phyloP scores from a whole-genome alignment of 1,140 invertebrate species.

The Tetragnatha versicolor region DNA sequence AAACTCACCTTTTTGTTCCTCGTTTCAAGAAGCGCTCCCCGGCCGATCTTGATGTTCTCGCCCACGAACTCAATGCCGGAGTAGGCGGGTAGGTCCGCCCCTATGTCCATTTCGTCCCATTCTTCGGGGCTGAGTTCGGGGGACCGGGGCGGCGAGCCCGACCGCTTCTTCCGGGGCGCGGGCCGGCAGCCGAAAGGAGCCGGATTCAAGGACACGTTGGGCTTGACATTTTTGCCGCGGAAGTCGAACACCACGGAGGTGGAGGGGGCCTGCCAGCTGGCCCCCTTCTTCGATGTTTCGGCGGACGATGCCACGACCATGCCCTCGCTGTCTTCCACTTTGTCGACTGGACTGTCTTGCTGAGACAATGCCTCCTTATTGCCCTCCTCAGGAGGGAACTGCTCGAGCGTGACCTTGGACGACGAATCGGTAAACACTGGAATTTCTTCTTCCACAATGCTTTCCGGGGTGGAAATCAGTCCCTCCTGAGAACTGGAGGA shows the following conservation, averaged over 20 bases:
- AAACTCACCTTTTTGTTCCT: conserved; percentile 71
- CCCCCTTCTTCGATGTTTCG: conserved; percentile 5
- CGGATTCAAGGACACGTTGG: conserved; percentile 56
- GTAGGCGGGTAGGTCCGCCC: conserved; percentile 44
- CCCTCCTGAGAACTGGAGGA: background rate
- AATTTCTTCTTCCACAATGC: background rate
- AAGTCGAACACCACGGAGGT: conserved; percentile 58
- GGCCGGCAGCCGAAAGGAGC: conserved; percentile 56
- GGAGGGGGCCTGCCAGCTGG: conserved; percentile 39
- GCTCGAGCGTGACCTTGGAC: conserved; percentile 33
- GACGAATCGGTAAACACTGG: background rate
- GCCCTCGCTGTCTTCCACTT: conserved; percentile 14
- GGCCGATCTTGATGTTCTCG: conserved; percentile 88
- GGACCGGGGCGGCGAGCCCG: conserved; percentile 30
- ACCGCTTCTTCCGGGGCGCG: conserved; percentile 15
- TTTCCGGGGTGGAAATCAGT: background rate
- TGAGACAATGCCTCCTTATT: conserved; percentile 46
- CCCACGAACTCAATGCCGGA: conserved; percentile 84
- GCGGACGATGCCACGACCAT: conserved; percentile 26
- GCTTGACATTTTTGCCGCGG: conserved; percentile 58
- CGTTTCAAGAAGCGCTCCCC: conserved; percentile 77
- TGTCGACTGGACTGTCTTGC: conserved; percentile 38
- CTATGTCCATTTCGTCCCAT: conserved; percentile 66
- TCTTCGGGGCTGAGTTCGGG: conserved; percentile 57
- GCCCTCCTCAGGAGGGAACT: conserved; percentile 21